Conservation (phyloP, 2,888 invertebrate species). For the Acleris cristana region DNA sequence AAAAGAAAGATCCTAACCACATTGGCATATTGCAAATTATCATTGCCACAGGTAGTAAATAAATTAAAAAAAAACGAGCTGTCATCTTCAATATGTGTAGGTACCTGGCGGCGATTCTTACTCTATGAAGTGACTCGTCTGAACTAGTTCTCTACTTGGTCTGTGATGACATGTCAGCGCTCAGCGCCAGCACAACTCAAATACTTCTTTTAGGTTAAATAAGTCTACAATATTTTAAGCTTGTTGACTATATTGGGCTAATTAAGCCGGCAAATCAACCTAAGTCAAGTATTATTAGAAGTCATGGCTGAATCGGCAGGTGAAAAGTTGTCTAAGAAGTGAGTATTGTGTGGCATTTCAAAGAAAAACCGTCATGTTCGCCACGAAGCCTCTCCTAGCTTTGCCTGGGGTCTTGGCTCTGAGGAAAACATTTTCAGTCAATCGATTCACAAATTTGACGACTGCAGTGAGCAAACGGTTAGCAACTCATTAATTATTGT, state of each 20-base stretch:
- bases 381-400: constrained; percentile 52
- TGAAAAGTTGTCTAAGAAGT: constrained; percentile 88
- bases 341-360: constrained; percentile 69
- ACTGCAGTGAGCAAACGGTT: constrained; percentile 70
- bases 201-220: constrained; percentile 32
- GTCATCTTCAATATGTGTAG: too few species aligned
- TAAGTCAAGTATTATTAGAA: constrained; percentile 19
- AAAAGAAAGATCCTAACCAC: too few species aligned
- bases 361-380: constrained; percentile 55
- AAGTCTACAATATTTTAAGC: constrained; percentile 3
- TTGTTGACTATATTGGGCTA: constrained; percentile 21
- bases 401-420: constrained; percentile 46
- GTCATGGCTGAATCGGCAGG: constrained; percentile 82
- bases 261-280: constrained; percentile 17
- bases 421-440: constrained; percentile 54
- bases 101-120: too few species aligned
- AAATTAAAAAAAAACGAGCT: too few species aligned
- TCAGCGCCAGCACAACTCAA: background rate
- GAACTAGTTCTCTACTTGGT: too few species aligned
- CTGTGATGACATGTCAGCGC: background rate
- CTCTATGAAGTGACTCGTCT: too few species aligned
- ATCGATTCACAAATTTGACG: constrained; percentile 57
- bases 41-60: too few species aligned
- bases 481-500: constrained; percentile 50
- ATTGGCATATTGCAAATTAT: too few species aligned